Evolutionary conservation across 2,888 invertebrate genomes (phyloP).

Genomic region (Monoplex corrugatus): DNA sequence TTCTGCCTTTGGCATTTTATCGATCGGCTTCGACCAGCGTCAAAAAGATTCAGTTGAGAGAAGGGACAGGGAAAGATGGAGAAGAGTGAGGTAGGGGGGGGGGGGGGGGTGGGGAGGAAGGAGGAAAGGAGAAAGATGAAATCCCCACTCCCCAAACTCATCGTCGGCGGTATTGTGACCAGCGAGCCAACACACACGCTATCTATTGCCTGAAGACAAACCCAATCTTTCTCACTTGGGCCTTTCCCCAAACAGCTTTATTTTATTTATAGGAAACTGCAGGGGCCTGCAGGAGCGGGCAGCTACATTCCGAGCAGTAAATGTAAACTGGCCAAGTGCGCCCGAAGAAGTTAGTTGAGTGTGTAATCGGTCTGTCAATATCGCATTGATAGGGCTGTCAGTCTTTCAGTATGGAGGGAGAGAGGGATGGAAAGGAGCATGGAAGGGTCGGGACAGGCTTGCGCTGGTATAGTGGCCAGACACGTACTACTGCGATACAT

Average conservation of each 20-base stretch:
- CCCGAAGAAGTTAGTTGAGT: slow-evolving; percentile 37
- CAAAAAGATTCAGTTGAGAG: slow-evolving; percentile 9
- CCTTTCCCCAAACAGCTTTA: slow-evolving; percentile 32
- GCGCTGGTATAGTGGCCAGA: no score
- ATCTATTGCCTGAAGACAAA: slow-evolving; percentile 6
- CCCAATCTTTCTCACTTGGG: slow-evolving; percentile 17
- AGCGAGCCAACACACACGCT: neutral
- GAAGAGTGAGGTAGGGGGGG: neutral
- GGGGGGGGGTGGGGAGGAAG: neutral
- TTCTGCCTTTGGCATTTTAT: slow-evolving; percentile 25
- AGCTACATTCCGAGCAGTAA: slow-evolving; percentile 9
- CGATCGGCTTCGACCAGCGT: slow-evolving; percentile 13
- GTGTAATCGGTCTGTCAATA: slow-evolving; percentile 50
- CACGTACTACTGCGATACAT: no score
- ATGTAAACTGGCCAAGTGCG: slow-evolving; percentile 41
- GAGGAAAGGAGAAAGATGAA: neutral
- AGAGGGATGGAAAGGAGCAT: no score
- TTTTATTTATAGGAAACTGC: neutral
- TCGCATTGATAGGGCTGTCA: slow-evolving; percentile 41
- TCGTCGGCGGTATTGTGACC: slow-evolving; percentile 11
- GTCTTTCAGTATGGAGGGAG: neutral
- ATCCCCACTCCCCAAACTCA: neutral
- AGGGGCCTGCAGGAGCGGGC: neutral
- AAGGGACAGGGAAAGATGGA: neutral
- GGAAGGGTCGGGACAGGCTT: no score